Percentiles rank a stretch among this genome's conserved stretches.
Evolutionary conservation across 37 sponge, comb jelly and placozoan species (phyloP).

Genomic region (Ianthella basta): DNA sequence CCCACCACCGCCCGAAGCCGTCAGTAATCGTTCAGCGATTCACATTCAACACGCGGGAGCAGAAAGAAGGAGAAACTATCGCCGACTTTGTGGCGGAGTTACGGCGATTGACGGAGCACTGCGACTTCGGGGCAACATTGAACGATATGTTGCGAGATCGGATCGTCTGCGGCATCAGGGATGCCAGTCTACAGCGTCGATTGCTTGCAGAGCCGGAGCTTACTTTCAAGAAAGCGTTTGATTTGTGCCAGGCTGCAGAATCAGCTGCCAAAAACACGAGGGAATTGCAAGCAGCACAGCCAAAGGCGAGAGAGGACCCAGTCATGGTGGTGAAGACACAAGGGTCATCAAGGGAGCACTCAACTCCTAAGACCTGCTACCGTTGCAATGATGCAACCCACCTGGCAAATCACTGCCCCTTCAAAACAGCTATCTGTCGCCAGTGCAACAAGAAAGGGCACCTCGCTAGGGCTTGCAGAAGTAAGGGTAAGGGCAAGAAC

Average conservation of each 20-base stretch:
- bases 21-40: slow-evolving; percentile 33
- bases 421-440: background rate
- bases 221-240: slow-evolving; percentile 27
- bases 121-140: slow-evolving; percentile 27
- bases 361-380: background rate
- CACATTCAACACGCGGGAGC: slow-evolving; percentile 8
- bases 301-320: background rate
- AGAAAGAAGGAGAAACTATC: slow-evolving; percentile 35
- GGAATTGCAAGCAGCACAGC: background rate
- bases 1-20: slow-evolving; percentile 31
- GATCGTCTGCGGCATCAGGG: slow-evolving; percentile 28
- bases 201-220: slow-evolving; percentile 18
- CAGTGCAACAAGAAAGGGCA: background rate
- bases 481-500: background rate
- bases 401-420: background rate
- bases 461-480: background rate
- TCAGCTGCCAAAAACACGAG: slow-evolving; percentile 5
- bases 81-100: background rate
- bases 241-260: slow-evolving; percentile 22
- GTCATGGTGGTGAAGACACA: background rate
- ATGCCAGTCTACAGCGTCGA: slow-evolving; percentile 22
- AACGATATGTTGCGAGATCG: slow-evolving; percentile 43
- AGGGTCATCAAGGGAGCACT: background rate
- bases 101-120: slow-evolving; percentile 30
- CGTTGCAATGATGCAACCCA: background rate